Base-by-base conservation (phyloP, 1,140 invertebrate genomes). In the Hestina assimilis region DNA sequence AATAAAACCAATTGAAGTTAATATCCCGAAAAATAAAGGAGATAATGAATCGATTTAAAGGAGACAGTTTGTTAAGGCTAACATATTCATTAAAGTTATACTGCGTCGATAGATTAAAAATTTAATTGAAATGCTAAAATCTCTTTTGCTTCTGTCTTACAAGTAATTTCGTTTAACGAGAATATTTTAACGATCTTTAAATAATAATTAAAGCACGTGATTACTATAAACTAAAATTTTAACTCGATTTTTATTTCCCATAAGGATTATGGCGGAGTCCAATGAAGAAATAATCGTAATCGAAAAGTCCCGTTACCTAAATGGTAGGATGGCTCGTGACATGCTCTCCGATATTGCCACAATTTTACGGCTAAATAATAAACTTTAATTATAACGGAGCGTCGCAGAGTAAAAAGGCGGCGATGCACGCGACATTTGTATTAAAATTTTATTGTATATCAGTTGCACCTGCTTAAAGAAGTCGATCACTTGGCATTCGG, bases 371-470 rank as follows among this genome's bases (percentile, higher is more conserved):
- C 72, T 77, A 83, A 83, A 84, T 85, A 85, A 81, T 83, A 83
- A 80, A 77, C 77, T 81, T 85, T 83, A 85, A 84, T 87, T 83
- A 83, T 83, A 84, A 83, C 75, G 75, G 72, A 76, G 75, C 72
- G 69, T 75, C 66, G 70, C 69, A 59, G 73, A 64, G 72, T 81
- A 83, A 83, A 84, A 80, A 85, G 67, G 79, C 75, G 70, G 75
- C 76, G 69, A 63, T 70, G 72, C 82, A 83, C 80, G 76, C 79
- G 82, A 85, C 84, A 83, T 77, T 79, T 87, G 80, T 87, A 85
- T 87, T 83, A 82, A 84, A 84, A 70, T 84, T 83, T 79, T 81
- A 85, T 83, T 75, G 70, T 83, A 79, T 72, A 78, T 75, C 64
- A 48, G 63, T 70, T 77, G 81, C 83, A 87, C 76, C 79, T 84